Evolutionary conservation across 2,888 invertebrate genomes (phyloP).

Genomic region (Tinea pellionella): DNA sequence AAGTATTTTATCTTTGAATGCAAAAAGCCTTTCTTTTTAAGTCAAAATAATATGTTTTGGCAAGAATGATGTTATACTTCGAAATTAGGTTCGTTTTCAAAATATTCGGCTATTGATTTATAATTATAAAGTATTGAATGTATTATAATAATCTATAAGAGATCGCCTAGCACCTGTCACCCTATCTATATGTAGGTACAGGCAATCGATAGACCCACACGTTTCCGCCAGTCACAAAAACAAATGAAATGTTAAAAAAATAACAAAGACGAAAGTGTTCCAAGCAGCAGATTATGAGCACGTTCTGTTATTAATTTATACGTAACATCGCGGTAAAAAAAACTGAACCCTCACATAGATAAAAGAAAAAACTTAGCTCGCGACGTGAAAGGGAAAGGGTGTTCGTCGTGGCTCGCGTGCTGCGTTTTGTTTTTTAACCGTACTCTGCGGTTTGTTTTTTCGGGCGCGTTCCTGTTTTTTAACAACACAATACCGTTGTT

Average conservation of each 20-base stretch:
- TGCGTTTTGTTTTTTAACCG: constrained; percentile 64
- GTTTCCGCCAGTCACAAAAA: constrained; percentile 61
- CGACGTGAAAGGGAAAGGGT: constrained; percentile 69
- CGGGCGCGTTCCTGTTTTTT: constrained; percentile 63
- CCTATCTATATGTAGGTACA: too few species aligned
- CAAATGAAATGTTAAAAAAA: constrained; percentile 58
- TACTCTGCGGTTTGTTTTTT: constrained; percentile 66
- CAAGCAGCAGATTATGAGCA: constrained; percentile 63
- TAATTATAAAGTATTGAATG: neutral
- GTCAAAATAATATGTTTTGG: neutral
- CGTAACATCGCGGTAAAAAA: constrained; percentile 60
- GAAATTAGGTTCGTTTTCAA: neutral
- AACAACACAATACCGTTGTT: constrained; percentile 64
- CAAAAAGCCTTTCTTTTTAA: too few species aligned
- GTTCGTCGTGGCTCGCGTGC: constrained; percentile 56
- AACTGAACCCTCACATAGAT: constrained; percentile 60
- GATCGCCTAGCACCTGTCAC: constrained; percentile 47
- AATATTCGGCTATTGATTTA: neutral
- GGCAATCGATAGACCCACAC: constrained; percentile 52
- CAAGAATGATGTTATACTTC: neutral
- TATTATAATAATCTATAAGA: neutral
- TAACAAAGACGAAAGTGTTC: constrained; percentile 67
- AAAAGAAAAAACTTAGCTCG: constrained; percentile 58
- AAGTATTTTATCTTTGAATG: too few species aligned
- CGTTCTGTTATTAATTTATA: constrained; percentile 70